These are phyloP conservation scores for Onychostruthus taczanowskii DNA, from an alignment of 2,113 vertebrate species.

Conservation along the genomic window DNA sequence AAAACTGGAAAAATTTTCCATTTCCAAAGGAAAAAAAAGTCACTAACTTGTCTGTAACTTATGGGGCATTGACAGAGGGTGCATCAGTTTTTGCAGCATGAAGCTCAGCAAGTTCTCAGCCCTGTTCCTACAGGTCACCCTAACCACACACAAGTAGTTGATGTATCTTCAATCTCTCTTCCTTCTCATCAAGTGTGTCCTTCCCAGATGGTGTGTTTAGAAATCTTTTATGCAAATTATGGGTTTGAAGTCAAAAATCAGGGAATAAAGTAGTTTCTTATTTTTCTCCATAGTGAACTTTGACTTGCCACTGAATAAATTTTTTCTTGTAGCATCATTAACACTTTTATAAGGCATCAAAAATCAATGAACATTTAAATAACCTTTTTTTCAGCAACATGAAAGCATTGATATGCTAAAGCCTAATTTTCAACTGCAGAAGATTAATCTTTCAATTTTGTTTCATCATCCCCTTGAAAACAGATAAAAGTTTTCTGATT, in stretches of 20 bases:
- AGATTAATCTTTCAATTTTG: not conserved
- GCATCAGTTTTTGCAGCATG: not conserved
- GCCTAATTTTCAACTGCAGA: not conserved
- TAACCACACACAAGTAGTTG: not conserved
- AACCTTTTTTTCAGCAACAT: not conserved
- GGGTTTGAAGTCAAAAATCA: not conserved
- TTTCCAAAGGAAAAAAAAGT: not conserved
- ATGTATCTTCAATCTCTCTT: not conserved
- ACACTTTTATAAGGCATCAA: not conserved
- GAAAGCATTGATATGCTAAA: not conserved
- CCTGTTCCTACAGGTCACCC: not conserved
- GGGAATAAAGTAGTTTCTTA: not conserved
- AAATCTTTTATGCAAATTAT: not conserved
- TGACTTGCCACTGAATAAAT: not conserved
- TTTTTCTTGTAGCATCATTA: not conserved
- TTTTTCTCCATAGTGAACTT: not conserved
- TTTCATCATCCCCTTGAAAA: not conserved
- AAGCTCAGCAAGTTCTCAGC: not conserved
- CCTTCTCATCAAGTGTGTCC: not conserved
- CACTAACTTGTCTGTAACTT: not conserved
- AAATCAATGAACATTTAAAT: not conserved
- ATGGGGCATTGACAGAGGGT: rapidly evolving
- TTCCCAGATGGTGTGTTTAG: not conserved
- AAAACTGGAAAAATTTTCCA: not conserved
- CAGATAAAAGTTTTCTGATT: not conserved